A percentile compares a stretch with the other conserved stretches of the same genome.
These are phyloP conservation scores for Nemopilema nomurai DNA, from an alignment of 30 jellyfish, hydroid and myxozoan species.

Conservation along the genomic window DNA sequence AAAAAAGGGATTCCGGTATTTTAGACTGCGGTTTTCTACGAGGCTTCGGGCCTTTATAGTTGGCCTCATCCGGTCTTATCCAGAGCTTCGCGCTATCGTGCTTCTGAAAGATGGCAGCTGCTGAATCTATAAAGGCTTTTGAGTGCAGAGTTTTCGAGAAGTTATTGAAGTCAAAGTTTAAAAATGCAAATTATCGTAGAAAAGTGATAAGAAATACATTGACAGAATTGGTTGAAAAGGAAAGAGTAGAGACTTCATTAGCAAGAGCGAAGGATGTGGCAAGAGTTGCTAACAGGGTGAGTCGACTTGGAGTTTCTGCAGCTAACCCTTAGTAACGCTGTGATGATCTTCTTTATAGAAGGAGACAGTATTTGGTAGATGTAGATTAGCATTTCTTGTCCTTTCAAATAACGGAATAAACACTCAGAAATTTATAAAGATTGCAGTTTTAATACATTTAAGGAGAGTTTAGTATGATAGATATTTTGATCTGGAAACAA, in stretches of 20 bases:
- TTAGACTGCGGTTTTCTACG: no score
- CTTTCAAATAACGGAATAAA: no score
- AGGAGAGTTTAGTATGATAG: no score
- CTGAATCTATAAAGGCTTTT: conserved; percentile 50
- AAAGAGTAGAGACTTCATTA: conserved; percentile 75
- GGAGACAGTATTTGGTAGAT: no score
- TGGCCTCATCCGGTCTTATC: no score
- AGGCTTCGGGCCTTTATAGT: no score
- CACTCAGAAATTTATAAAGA: no score
- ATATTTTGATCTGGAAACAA: no score
- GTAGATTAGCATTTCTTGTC: neutral
- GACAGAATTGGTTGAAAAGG: conserved; percentile 77
- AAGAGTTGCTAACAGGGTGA: conserved; percentile 90
- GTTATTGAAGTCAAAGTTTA: conserved; percentile 51
- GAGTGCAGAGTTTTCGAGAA: conserved; percentile 75
- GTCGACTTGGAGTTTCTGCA: conserved; percentile 4
- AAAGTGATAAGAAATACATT: conserved; percentile 46
- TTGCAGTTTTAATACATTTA: no score
- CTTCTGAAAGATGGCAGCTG: no score
- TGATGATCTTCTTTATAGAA: neutral
- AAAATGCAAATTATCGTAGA: conserved; percentile 60
- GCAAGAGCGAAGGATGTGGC: conserved; percentile 81
- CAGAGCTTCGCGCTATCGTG: no score
- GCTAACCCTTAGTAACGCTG: neutral
- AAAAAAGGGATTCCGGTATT: no score